Conservation (phyloP, 2,113 vertebrate genomes). For the Mustela lutreola region DNA sequence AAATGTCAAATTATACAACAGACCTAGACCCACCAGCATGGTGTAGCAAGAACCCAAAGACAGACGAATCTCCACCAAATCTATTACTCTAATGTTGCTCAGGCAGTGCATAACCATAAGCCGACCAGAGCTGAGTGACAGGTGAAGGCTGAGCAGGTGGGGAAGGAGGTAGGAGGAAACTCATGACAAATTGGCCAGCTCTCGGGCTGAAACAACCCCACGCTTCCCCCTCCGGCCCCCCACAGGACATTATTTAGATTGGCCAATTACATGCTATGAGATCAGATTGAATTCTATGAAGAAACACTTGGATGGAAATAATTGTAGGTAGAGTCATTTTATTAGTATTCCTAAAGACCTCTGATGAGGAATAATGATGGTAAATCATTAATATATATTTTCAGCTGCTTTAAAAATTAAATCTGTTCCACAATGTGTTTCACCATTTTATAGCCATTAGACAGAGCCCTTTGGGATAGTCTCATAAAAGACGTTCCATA, state of each 20-base stretch:
- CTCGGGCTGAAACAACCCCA: not conserved
- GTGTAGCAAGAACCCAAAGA: not conserved
- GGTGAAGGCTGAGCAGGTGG: not conserved
- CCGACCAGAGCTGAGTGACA: not conserved
- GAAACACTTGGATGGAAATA: slow-evolving; percentile 74
- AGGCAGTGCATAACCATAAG: not conserved
- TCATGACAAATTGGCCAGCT: not conserved
- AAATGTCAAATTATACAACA: no score
- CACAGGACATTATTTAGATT: slow-evolving; percentile 59
- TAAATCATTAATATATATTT: slow-evolving; percentile 84
- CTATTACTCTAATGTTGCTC: no score
- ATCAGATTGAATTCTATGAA: slow-evolving; percentile 40
- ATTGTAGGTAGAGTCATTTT: slow-evolving; percentile 74
- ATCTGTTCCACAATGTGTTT: slow-evolving; percentile 79
- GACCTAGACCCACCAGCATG: not conserved
- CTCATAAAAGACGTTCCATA: slow-evolving; percentile 80
- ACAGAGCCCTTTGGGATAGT: slow-evolving; percentile 79
- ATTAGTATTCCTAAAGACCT: slow-evolving; percentile 75
- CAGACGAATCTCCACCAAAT: no score
- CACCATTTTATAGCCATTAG: slow-evolving; percentile 79
- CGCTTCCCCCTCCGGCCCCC: not conserved
- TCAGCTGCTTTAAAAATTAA: slow-evolving; percentile 85
- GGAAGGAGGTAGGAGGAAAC: not conserved
- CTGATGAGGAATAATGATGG: slow-evolving; percentile 69
- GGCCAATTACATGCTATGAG: slow-evolving; percentile 53